Evolutionary conservation across 2,113 vertebrate species (phyloP).

Genomic region (Heteronetta atricapilla): DNA sequence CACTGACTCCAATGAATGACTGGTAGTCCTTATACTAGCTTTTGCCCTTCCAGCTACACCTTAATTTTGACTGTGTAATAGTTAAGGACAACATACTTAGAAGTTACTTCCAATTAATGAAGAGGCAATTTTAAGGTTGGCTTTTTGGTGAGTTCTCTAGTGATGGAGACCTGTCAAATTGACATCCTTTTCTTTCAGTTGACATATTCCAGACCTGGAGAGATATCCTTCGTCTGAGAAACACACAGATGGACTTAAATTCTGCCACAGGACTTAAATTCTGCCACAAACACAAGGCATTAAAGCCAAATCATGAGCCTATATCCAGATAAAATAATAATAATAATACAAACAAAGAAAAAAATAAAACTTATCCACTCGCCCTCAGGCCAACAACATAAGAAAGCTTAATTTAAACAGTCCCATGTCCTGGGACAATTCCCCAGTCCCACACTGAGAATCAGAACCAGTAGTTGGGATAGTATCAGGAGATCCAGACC

Average conservation of each 20-base stretch:
- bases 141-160: background rate
- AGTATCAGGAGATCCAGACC: background rate
- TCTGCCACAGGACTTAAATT: background rate
- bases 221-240: background rate
- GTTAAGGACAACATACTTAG: background rate
- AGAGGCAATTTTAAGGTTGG: background rate
- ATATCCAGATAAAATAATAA: background rate
- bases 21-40: background rate
- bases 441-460: background rate
- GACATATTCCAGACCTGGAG: background rate
- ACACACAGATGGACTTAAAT: fast-evolving
- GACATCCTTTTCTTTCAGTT: background rate
- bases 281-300: background rate
- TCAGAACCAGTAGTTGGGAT: fast-evolving
- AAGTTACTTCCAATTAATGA: background rate
- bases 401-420: background rate
- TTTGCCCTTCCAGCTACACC: background rate
- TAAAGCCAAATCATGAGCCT: background rate
- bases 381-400: background rate
- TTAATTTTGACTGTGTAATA: background rate
- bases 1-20: background rate
- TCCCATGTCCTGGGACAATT: background rate
- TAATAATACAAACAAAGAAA: background rate
- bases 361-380: background rate
- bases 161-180: background rate